Base-by-base conservation (phyloP, 2,888 invertebrate genomes). In the Eudasyphora cyanicolor region DNA sequence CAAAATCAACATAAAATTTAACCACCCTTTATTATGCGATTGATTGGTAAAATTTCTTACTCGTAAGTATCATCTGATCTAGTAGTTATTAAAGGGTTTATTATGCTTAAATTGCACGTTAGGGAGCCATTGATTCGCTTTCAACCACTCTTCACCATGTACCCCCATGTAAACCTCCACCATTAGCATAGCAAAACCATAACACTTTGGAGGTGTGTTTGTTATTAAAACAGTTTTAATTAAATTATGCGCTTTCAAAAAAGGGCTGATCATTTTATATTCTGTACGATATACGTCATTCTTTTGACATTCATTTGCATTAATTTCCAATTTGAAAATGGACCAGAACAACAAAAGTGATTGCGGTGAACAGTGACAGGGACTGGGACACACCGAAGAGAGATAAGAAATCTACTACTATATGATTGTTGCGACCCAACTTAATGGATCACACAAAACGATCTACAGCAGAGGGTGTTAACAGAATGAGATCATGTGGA, bases 181-280 rank as follows among this genome's bases (percentile, higher is more conserved):
- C 2, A 51, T 57, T 24, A 27, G 14, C 4, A 5, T 14, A 14
- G 27, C 12, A 54, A 54, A 7, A 12, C 38, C 38, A 38, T 24
- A 21, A 8, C 21, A 54, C n/a, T 69, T 57, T 71, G 77, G 83
- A 75, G 83, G 83, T 84, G 83, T 84, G 80, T 80, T 74, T 77
- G 60, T 78, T 80, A 77, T 29, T 54, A 54, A 70, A 62, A 17
- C 17, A 17, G 49, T 73, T 84, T 83, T 84, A 84, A 84, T 84
- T 84, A 81, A 84, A 84, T 84, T 84, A 78, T 84, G 19, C 64
- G 35, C 71, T 78, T 62, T 29, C 67, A 71, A 64, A 62, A 38
- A 62, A 51, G 57, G 32, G n/a, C 21, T 62, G 60, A 45, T 45
- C 78, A 54, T 62, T 74, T 32, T 24, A 17, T 1, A 42, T 76